Conservation (phyloP, 2,888 invertebrate genomes). For the Synergus japonicus region DNA sequence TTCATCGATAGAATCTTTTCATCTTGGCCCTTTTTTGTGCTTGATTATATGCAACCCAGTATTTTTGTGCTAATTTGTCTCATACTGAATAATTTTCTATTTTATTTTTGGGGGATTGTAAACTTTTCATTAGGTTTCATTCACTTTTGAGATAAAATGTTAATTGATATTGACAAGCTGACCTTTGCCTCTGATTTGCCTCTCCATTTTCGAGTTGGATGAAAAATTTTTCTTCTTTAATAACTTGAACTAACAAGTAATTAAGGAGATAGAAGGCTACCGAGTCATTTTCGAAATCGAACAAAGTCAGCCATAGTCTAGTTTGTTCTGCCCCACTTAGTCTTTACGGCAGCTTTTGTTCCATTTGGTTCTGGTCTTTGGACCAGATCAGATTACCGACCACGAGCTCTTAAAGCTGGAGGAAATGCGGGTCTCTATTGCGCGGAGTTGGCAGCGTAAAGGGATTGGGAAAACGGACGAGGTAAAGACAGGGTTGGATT, state of each 20-base stretch:
- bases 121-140: not conserved
- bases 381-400: slow-evolving; percentile 71
- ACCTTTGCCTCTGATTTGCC: not conserved
- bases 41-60: too few relatives aligned
- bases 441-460: slow-evolving; percentile 67
- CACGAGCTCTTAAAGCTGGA: slow-evolving; percentile 61
- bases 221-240: not conserved
- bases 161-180: not conserved
- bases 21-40: too few relatives aligned
- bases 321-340: slow-evolving; percentile 67
- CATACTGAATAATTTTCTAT: too few relatives aligned
- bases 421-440: slow-evolving; percentile 70
- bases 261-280: not conserved
- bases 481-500: slow-evolving; percentile 31
- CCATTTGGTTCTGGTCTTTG: slow-evolving; percentile 60
- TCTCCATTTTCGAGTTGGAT: not conserved
- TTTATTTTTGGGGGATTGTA: too few relatives aligned
- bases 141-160: not conserved
- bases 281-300: slow-evolving; percentile 19
- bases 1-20: too few relatives aligned
- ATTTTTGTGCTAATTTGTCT: too few relatives aligned
- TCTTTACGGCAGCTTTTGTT: slow-evolving; percentile 67
- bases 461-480: slow-evolving; percentile 56
- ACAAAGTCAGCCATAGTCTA: slow-evolving; percentile 34
- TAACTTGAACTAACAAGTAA: not conserved